Conservation (phyloP, 2,797 vertebrate species). For the Gymnoscopelus braueri region DNA sequence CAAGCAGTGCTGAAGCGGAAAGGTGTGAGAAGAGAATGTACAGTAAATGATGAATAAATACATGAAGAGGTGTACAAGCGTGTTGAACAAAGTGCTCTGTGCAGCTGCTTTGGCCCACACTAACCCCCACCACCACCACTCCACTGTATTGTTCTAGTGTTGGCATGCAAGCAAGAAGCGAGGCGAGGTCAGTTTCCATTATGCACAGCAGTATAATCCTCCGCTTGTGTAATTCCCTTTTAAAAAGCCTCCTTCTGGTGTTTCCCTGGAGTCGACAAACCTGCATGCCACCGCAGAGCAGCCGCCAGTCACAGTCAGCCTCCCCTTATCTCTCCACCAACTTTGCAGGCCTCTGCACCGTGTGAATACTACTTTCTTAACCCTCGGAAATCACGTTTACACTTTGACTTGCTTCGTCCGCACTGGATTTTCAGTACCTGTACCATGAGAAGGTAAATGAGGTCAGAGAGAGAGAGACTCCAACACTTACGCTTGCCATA, state of each 20-base stretch:
- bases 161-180: conserved; percentile 55
- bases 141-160: conserved; percentile 42
- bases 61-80: conserved; percentile 43
- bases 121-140: not conserved
- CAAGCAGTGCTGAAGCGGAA: conserved; percentile 9
- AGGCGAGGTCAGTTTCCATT: conserved; percentile 73
- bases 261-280: conserved; percentile 59
- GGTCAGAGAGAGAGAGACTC: not conserved
- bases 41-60: conserved; percentile 24
- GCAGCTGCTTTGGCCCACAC: conserved; percentile 46
- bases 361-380: conserved; percentile 9
- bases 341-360: not conserved
- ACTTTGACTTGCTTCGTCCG: too few relatives aligned
- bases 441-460: not conserved
- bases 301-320: conserved; percentile 26
- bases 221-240: conserved; percentile 68
- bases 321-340: not conserved
- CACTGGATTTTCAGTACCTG: not conserved
- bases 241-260: conserved; percentile 71
- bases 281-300: conserved; percentile 20
- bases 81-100: conserved; percentile 37
- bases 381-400: not conserved
- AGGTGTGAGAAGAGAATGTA: not conserved
- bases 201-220: conserved; percentile 68
- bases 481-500: not conserved